Conservation (phyloP, 2,797 vertebrate species). For the Phrynocephalus guinanensis region DNA sequence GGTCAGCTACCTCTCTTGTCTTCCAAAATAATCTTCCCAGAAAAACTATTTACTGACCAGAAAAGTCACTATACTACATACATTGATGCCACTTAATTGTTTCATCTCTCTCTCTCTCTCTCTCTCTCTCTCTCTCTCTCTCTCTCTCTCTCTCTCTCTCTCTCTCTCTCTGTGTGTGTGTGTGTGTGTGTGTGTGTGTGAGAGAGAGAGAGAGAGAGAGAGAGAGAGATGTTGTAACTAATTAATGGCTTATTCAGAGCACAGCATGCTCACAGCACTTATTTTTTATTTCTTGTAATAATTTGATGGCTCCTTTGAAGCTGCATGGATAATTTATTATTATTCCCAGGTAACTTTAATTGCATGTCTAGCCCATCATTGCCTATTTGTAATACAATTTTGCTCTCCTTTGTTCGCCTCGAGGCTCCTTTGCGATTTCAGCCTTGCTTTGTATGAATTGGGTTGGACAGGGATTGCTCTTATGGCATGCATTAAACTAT, state of each 20-base stretch:
- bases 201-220: too few species aligned
- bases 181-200: not conserved
- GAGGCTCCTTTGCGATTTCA: conserved; percentile 12
- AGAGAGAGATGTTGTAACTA: not conserved
- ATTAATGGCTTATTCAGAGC: conserved; percentile 10
- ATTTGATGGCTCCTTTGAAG: conserved; percentile 21
- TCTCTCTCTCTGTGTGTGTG: too few species aligned
- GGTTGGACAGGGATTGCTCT: not conserved
- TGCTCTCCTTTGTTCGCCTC: conserved; percentile 9
- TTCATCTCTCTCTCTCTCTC: not conserved
- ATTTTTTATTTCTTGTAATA: not conserved
- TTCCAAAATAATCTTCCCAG: not conserved
- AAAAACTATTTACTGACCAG: not conserved
- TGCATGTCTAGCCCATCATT: conserved; percentile 9
- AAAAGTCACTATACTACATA: not conserved
- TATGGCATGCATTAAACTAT: not conserved
- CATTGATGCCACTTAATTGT: not conserved
- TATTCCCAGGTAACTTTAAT: conserved; percentile 30
- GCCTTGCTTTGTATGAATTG: not conserved
- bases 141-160: too few species aligned
- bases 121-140: too few species aligned
- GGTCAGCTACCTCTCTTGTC: not conserved
- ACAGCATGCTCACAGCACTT: not conserved
- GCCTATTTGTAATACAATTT: conserved; percentile 25
- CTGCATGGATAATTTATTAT: conserved; percentile 23